A percentile compares a stretch with the other conserved stretches of the same genome.
Conservation (phyloP, 2,113 vertebrate genomes). For the Oceanodroma tethys region DNA sequence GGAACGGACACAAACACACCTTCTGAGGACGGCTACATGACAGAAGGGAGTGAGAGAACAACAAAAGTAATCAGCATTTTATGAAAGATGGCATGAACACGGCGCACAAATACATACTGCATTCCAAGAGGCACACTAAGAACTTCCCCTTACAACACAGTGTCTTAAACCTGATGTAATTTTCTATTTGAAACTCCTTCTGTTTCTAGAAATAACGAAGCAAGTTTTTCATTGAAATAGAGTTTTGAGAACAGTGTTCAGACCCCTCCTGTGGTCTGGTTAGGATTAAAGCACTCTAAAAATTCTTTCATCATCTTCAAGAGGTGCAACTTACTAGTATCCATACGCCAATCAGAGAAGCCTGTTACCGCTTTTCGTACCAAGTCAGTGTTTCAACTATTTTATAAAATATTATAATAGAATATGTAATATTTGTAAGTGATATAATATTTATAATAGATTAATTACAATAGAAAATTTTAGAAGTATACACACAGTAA, state of each 20-base stretch:
- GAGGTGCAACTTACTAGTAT: not conserved
- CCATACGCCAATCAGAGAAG: not conserved
- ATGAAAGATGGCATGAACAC: not conserved
- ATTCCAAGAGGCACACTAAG: not conserved
- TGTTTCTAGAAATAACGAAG: not conserved
- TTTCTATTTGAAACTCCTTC: not conserved
- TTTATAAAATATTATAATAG: not conserved
- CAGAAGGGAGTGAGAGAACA: conserved; percentile 1
- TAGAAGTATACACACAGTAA: not conserved
- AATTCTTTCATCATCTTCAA: not conserved
- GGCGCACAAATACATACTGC: not conserved
- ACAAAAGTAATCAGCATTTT: not conserved
- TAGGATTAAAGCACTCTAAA: not conserved
- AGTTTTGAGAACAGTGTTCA: not conserved
- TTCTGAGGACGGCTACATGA: conserved; percentile 88
- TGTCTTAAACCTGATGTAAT: not conserved
- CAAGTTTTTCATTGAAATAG: not conserved
- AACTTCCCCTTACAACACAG: not conserved
- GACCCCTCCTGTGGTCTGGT: not conserved
- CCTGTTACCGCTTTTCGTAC: not conserved
- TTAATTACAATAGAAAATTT: not conserved
- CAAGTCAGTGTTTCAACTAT: not conserved
- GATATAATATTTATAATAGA: not conserved
- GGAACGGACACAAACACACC: conserved; percentile 94
- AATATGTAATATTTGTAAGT: not conserved